Base-by-base conservation (phyloP, 2,113 vertebrate genomes). In the Papio anubis region DNA sequence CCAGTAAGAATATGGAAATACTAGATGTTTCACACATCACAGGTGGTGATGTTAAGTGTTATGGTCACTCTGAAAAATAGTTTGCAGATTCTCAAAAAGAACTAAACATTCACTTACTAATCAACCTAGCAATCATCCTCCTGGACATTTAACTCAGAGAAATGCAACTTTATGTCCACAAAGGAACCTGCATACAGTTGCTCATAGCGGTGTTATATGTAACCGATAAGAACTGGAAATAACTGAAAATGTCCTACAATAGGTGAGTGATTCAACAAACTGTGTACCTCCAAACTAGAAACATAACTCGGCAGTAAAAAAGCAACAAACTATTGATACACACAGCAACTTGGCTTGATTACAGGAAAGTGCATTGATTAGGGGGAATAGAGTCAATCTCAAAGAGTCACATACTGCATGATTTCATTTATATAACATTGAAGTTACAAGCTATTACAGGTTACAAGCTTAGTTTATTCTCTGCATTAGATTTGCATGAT, bases 191-290 rank as follows among this genome's bases (percentile, higher is more conserved):
- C 3, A 21, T 8, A 35, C n/a, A 16, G 66, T n/a, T 55, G n/a
- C 27, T 55, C 38, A 18, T 11, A 43, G 45, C 35, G 72, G 45
- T 81, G 55, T 79, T 89, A 10, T 25, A 55, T 13, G 35, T 38
- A 79, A 70, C 25, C 85, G 50, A n/a, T 45, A 82, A 52, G 94
- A 78, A 18, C 8, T 85, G 20, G 30, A 78, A 95, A 78, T 45
- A 82, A 38, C 25, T 8, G 17, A 75, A 93, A 91, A 89, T n/a
- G 16, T 38, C 13, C n/a, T 70, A 23, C 17, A 88, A 52, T 16
- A 86, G 43, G n/a, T 27, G 50, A 94, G 21, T 32, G 6, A 61
- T 61, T 48, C 27, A 82, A 43, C 64, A 68, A 48, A 64, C 50
- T 38, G 20, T 50, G 8, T 14, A 27, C 25, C 64, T 18, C 55